Percentiles rank a stretch among this genome's conserved stretches.
Evolutionary conservation across 2,113 vertebrate species (phyloP).

Genomic region (Dipodomys ordii): DNA sequence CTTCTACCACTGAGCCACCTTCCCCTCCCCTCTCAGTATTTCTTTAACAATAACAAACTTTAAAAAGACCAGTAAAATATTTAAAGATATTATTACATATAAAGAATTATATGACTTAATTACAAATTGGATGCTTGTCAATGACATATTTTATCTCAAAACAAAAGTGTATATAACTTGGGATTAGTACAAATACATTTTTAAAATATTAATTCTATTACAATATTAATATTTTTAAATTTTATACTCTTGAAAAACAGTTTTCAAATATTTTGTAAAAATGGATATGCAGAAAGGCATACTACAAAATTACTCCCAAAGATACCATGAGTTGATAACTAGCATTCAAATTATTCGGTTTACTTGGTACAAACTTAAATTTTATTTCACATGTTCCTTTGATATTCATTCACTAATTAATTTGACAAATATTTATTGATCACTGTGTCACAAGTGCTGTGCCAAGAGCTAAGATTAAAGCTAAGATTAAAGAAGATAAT

Average conservation of each 20-base stretch:
- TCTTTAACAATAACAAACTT: not conserved
- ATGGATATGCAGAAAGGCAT: not conserved
- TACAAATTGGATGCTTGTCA: not conserved
- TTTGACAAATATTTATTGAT: not conserved
- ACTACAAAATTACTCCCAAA: conserved; percentile 12
- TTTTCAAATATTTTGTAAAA: not conserved
- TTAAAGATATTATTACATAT: not conserved
- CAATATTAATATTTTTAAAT: conserved; percentile 35
- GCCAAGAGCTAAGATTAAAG: not conserved
- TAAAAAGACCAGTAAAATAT: not conserved
- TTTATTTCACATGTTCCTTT: not conserved
- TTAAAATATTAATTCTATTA: not conserved
- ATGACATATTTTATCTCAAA: not conserved
- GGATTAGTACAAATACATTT: not conserved
- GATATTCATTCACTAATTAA: not conserved
- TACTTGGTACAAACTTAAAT: not conserved
- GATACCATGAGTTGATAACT: not conserved
- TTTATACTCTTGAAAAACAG: not conserved
- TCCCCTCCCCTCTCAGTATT: no score
- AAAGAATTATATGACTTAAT: not conserved
- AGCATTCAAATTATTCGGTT: not conserved
- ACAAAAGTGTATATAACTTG: not conserved
- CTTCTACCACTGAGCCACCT: no score
- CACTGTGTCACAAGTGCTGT: not conserved
- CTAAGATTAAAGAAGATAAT: not conserved